phyloP scores from a whole-genome alignment of 1,140 invertebrate genomes.

The Drosophila sucinea region DNA sequence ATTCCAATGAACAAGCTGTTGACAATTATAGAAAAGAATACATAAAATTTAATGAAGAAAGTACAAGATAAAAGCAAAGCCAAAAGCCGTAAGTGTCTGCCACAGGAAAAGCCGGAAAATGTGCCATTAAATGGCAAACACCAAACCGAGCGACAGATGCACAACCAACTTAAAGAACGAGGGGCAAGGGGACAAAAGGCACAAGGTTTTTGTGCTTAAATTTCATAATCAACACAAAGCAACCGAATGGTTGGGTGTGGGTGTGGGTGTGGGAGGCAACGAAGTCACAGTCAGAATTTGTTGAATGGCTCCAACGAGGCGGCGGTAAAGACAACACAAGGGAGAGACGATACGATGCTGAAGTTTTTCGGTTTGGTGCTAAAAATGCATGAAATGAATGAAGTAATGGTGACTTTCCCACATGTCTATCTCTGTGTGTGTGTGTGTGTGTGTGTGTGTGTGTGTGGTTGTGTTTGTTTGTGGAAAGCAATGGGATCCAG shows the following conservation, averaged over 20 bases:
- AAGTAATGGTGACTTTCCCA: conserved; percentile 29
- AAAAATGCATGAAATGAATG: conserved; percentile 67
- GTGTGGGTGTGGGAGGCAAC: not conserved
- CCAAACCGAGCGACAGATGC: conserved; percentile 24
- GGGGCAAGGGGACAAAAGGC: conserved; percentile 25
- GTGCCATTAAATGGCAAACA: conserved; percentile 73
- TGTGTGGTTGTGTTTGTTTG: conserved; percentile 29
- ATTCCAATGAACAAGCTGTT: conserved; percentile 31
- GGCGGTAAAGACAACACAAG: conserved; percentile 57
- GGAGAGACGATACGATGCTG: conserved; percentile 49
- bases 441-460: conserved; percentile 29
- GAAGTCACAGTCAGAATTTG: conserved; percentile 27
- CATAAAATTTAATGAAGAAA: conserved; percentile 70
- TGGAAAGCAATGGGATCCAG: conserved; percentile 54
- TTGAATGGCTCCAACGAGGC: conserved; percentile 70
- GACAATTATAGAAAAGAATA: conserved; percentile 55
- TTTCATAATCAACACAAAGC: conserved; percentile 77
- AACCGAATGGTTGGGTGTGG: conserved; percentile 31
- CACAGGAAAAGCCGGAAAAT: conserved; percentile 63
- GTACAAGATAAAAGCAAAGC: conserved; percentile 1
- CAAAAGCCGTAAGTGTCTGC: conserved; percentile 17
- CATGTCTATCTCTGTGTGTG: conserved; percentile 39
- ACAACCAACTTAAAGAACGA: conserved; percentile 41
- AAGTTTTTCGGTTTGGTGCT: conserved; percentile 45
- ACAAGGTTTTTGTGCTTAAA: conserved; percentile 73